Evolutionary conservation across 2,797 vertebrate species (phyloP).

Genomic region (Tenualosa ilisha): DNA sequence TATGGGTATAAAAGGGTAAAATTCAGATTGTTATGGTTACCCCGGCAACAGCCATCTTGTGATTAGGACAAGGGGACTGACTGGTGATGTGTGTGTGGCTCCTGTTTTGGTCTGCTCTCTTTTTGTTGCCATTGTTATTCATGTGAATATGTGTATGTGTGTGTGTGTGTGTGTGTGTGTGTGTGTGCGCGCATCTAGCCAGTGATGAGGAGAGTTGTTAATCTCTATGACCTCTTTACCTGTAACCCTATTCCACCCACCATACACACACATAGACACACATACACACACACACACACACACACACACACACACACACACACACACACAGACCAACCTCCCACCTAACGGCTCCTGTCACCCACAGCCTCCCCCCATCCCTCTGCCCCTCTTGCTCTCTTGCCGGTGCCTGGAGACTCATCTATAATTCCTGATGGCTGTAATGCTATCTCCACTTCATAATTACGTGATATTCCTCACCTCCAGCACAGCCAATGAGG

Average conservation of each 20-base stretch:
- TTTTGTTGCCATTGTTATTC: neutral
- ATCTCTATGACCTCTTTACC: conserved; percentile 63
- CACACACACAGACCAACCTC: neutral
- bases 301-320: conserved; percentile 5
- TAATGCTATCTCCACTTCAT: conserved; percentile 91
- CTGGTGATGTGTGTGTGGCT: conserved; percentile 17
- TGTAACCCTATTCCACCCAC: conserved; percentile 55
- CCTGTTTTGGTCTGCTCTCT: neutral
- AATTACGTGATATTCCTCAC: conserved; percentile 92
- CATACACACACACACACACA: neutral
- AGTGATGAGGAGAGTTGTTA: conserved; percentile 44
- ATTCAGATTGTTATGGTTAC: conserved; percentile 10
- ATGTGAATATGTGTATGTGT: neutral
- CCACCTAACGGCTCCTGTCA: neutral
- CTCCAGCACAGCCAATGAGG: conserved; percentile 85
- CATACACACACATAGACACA: neutral
- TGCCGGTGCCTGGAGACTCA: conserved; percentile 68
- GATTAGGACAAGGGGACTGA: neutral
- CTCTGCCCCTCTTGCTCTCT: neutral
- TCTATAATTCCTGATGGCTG: conserved; percentile 89
- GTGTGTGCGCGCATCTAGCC: conserved; percentile 23
- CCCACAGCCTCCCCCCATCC: neutral
- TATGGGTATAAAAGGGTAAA: neutral
- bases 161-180: neutral
- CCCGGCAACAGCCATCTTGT: neutral